Percentiles rank a stretch among this genome's conserved stretches.
Evolutionary conservation across 2,113 vertebrate species (phyloP).

Genomic region (Rhinopithecus roxellana): DNA sequence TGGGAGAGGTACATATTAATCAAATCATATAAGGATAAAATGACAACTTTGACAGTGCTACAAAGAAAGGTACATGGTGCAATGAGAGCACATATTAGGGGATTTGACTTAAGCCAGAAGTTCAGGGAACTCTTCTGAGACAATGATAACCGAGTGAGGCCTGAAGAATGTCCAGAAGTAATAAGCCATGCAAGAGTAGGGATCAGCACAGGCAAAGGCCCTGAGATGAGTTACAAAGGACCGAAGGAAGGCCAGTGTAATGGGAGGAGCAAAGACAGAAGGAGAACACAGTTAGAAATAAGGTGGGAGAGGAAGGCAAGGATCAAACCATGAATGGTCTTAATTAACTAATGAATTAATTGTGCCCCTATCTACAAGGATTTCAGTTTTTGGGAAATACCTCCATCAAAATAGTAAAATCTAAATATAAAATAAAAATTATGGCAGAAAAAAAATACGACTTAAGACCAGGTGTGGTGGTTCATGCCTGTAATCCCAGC

Average conservation of each 20-base stretch:
- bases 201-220: not conserved
- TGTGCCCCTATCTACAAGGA: not conserved
- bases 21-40: not conserved
- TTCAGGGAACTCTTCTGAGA: not conserved
- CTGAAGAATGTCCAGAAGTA: not conserved
- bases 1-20: not conserved
- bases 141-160: not conserved
- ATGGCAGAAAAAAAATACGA: not conserved
- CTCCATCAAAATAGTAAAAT: not conserved
- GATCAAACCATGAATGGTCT: not conserved
- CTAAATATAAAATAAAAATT: not conserved
- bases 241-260: not conserved
- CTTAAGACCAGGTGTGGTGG: too few species aligned
- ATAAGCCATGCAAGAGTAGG: not conserved
- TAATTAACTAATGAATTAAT: not conserved
- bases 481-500: too few species aligned
- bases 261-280: not conserved
- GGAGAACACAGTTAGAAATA: not conserved
- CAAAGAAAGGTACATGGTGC: not conserved
- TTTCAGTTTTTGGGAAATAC: not conserved
- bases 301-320: not conserved
- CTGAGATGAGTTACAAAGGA: not conserved
- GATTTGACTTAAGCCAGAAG: not conserved
- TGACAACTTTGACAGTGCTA: not conserved
- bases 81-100: not conserved